Evolutionary conservation across 1,140 invertebrate genomes (phyloP), one percentile per base, ranked within the genome.

Genomic region (Babylonia areolata): DNA sequence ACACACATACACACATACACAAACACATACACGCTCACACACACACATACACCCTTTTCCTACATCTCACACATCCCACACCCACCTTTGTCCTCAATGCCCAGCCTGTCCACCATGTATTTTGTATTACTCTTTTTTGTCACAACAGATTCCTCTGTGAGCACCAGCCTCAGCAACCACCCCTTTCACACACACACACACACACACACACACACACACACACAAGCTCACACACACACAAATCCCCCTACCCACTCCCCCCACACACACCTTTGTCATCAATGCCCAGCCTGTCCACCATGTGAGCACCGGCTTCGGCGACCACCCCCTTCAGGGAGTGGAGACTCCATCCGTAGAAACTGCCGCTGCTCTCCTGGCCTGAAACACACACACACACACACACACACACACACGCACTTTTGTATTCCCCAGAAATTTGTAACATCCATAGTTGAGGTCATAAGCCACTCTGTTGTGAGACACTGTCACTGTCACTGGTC

Each of bases 311-410:
- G 64, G 93, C 93, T 80, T 93, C 90, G 12, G 88, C 58, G 0
- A 90, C 89, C 15, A 93, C 90, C n/a, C 91, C 90, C 84, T 93
- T 93, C 84, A 94, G 84, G 15, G 93, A 91, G 54, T 93, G 91
- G 80, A 93, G 85, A 86, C 92, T 93, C 93, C 92, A 94, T 37
- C 93, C 93, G 88, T 92, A 90, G 81, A 89, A 87, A 82, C 92
- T 90, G 31, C 89, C 90, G 78, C 86, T 90, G 11, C 89, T 78
- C 33, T 84, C 91, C 82, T 87, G 88, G 23, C 91, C 91, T 92
- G 82, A 46, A 75, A 35, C 33, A 75, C n/a, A n/a, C n/a, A n/a
- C n/a, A 69, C 58, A 69, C 58, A 69, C n/a, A 31, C 58, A 69
- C n/a, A 31, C 58, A 31, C n/a, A 31, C 58, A 69, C 58, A 31